Evolutionary conservation across 2,888 invertebrate genomes (phyloP).

Genomic region (Phalangium opilio): DNA sequence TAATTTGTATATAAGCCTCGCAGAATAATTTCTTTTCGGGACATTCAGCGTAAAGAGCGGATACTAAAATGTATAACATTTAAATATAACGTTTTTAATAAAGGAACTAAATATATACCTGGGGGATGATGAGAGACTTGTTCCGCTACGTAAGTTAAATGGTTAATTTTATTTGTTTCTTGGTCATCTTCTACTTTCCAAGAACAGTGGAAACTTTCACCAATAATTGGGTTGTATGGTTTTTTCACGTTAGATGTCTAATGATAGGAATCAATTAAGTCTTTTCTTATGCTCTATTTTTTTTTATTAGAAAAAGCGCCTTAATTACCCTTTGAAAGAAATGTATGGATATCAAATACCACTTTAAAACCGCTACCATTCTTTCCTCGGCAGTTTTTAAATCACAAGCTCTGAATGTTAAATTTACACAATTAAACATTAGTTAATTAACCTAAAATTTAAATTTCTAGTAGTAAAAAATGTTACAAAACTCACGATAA

Average conservation of each 20-base stretch:
- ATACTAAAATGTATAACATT: slow-evolving; percentile 40
- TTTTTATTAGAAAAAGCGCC: background rate
- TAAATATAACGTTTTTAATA: too few species aligned
- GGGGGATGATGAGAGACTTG: slow-evolving; percentile 99
- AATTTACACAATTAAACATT: too few species aligned
- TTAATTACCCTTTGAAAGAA: slow-evolving; percentile 63
- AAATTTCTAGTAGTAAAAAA: background rate
- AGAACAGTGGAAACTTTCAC: slow-evolving; percentile 39
- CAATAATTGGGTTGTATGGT: slow-evolving; percentile 40
- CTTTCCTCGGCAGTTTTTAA: slow-evolving; percentile 67
- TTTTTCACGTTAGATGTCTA: slow-evolving; percentile 32
- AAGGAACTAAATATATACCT: slow-evolving; percentile 39
- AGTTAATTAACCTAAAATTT: too few species aligned
- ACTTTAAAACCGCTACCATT: slow-evolving; percentile 83
- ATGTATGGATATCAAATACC: slow-evolving; percentile 97
- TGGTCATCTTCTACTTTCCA: slow-evolving; percentile 29
- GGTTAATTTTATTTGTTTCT: slow-evolving; percentile 34
- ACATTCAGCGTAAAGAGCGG: slow-evolving; percentile 97
- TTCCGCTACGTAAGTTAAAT: slow-evolving; percentile 86
- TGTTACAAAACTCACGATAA: slow-evolving; percentile 44
- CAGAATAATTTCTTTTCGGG: slow-evolving; percentile 73
- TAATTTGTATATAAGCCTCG: slow-evolving; percentile 94
- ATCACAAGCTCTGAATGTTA: slow-evolving; percentile 84
- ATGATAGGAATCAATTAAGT: background rate
- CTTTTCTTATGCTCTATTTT: slow-evolving; percentile 1